A percentile compares a stretch with the other conserved stretches of the same genome.
Conservation (phyloP, 2,113 vertebrate species). For the Epinephelus fuscoguttatus region DNA sequence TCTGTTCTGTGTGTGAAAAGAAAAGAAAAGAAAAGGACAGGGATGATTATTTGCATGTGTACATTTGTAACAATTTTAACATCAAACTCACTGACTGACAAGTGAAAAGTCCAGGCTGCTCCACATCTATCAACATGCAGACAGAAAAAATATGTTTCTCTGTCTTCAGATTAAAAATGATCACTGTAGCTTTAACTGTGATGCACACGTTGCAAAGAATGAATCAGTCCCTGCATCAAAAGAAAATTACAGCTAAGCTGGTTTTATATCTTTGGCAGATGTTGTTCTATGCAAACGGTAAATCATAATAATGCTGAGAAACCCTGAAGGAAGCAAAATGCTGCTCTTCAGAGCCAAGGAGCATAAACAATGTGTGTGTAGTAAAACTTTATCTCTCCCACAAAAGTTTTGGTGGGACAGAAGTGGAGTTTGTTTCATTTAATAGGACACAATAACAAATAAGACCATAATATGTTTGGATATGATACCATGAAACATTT, state of each 20-base stretch:
- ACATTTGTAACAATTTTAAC: slow-evolving; percentile 48
- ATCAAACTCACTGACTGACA: slow-evolving; percentile 38
- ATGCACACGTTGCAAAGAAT: slow-evolving; percentile 27
- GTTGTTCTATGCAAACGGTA: slow-evolving; percentile 43
- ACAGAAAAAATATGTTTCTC: not conserved
- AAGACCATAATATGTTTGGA: slow-evolving; percentile 9
- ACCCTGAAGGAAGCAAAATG: slow-evolving; percentile 13
- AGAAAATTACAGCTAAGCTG: slow-evolving; percentile 20
- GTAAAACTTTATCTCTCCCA: slow-evolving; percentile 54
- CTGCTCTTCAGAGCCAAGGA: slow-evolving; percentile 32
- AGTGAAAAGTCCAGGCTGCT: slow-evolving; percentile 10
- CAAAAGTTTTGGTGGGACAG: slow-evolving; percentile 36
- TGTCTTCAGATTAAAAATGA: slow-evolving; percentile 15
- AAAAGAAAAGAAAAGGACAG: slow-evolving; percentile 18
- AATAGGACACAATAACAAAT: slow-evolving; percentile 23
- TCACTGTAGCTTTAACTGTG: not conserved
- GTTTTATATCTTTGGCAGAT: slow-evolving; percentile 40
- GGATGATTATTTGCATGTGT: slow-evolving; percentile 38
- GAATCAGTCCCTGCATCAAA: not conserved
- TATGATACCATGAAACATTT: not conserved
- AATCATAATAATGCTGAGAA: slow-evolving; percentile 49
- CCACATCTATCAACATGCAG: slow-evolving; percentile 28
- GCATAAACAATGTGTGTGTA: slow-evolving; percentile 38
- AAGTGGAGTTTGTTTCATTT: slow-evolving; percentile 20
- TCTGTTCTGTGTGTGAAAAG: slow-evolving; percentile 22